Evolutionary conservation across 2,797 vertebrate genomes (phyloP).

Genomic region (Melopsittacus undulatus): DNA sequence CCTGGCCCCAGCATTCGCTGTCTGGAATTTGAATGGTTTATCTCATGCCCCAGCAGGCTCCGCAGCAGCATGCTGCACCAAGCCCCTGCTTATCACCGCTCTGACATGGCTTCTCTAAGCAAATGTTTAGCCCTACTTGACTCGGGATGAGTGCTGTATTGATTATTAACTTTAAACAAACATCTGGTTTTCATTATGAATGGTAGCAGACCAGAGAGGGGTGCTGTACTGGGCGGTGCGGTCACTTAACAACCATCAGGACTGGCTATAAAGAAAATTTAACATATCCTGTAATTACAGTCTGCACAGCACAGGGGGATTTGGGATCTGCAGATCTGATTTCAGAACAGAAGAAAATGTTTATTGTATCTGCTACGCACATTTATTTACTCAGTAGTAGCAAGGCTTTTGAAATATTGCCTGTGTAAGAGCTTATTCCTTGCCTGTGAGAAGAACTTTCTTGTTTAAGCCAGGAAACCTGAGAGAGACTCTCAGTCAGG

Average conservation of each 20-base stretch:
- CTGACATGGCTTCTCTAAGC: constrained; percentile 85
- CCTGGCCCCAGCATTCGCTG: background rate
- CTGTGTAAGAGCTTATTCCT: constrained; percentile 52
- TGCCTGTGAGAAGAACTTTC: constrained; percentile 58
- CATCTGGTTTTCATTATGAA: constrained; percentile 90
- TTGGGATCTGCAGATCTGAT: constrained; percentile 78
- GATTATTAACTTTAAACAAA: constrained; percentile 86
- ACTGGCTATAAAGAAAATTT: constrained; percentile 83
- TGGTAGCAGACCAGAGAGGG: constrained; percentile 75
- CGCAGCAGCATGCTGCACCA: constrained; percentile 59
- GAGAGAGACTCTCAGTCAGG: background rate
- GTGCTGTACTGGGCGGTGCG: constrained; percentile 76
- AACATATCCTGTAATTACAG: constrained; percentile 89
- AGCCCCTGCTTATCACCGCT: constrained; percentile 74
- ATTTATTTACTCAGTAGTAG: constrained; percentile 77
- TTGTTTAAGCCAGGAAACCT: constrained; percentile 66
- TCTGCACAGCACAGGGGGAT: constrained; percentile 76
- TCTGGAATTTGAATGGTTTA: constrained; percentile 73
- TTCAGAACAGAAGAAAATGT: constrained; percentile 80
- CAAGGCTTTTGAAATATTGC: constrained; percentile 60
- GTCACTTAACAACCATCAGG: constrained; percentile 81
- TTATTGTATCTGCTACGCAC: constrained; percentile 79
- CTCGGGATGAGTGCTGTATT: constrained; percentile 80
- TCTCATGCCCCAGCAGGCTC: constrained; percentile 80
- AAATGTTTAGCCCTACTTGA: constrained; percentile 84